Percentiles rank a stretch among this genome's conserved stretches.
These are phyloP conservation scores for Megaustenia siamemsis DNA, from an alignment of 2,888 invertebrate species.

Conservation along the genomic window DNA sequence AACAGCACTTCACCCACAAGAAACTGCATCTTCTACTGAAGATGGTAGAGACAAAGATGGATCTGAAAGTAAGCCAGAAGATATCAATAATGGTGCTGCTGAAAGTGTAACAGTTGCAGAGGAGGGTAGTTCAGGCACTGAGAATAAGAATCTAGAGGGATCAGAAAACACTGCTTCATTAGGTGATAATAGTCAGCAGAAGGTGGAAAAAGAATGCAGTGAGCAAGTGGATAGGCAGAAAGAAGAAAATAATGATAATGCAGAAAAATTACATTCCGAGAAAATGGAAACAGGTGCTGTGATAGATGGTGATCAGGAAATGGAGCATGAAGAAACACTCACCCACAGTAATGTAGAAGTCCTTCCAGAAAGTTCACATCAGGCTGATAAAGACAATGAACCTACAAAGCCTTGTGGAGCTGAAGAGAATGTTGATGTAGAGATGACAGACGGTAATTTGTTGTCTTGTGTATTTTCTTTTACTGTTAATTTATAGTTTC, in stretches of 20 bases:
- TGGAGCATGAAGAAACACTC: background rate
- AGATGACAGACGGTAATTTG: conserved; percentile 33
- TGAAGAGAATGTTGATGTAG: conserved; percentile 30
- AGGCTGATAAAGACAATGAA: too few species aligned
- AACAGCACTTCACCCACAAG: background rate
- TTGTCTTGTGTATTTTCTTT: background rate
- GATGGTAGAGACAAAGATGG: background rate
- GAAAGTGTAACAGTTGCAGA: background rate
- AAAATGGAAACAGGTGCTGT: background rate
- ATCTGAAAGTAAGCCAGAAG: background rate
- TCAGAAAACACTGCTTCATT: background rate
- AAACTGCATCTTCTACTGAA: background rate
- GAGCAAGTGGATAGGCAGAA: too few species aligned
- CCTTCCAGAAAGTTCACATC: too few species aligned
- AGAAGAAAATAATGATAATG: background rate
- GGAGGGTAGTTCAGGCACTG: background rate
- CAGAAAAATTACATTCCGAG: background rate
- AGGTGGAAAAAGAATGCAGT: background rate
- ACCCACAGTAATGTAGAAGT: background rate
- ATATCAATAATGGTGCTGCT: background rate
- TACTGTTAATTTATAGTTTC: too few species aligned
- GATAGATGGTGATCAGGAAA: background rate
- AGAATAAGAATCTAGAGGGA: background rate
- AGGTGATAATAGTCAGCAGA: too few species aligned
- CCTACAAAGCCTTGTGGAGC: background rate